Conservation (phyloP, 2,888 invertebrate species). For the Drosophila anomalata region DNA sequence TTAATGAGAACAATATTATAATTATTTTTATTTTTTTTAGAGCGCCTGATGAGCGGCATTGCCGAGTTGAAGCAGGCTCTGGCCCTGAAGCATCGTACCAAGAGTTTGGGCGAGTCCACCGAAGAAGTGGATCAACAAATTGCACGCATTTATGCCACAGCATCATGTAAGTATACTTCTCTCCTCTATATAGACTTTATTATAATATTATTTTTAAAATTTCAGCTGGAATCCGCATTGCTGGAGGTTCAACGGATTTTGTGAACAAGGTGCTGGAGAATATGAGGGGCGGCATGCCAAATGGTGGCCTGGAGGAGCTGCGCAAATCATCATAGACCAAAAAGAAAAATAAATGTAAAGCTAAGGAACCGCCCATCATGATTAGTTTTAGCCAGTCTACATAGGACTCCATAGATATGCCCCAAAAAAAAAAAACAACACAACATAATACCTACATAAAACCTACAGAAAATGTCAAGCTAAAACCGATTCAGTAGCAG, state of each 20-base stretch:
- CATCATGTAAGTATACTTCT: conserved; percentile 69
- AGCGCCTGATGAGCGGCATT: conserved; percentile 91
- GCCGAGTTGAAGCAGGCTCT: conserved; percentile 90
- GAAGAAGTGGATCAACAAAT: conserved; percentile 89
- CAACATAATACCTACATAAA: not conserved
- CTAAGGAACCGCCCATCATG: conserved; percentile 70
- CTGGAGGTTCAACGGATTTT: conserved; percentile 95
- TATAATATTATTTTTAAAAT: not conserved
- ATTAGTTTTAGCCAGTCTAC: conserved; percentile 52
- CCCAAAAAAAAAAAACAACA: conserved; percentile 14
- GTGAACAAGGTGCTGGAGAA: conserved; percentile 96
- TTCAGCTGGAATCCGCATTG: conserved; percentile 91
- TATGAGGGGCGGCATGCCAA: conserved; percentile 91
- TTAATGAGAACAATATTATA: not conserved
- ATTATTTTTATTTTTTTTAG: conserved; percentile 85
- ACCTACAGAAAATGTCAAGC: not conserved
- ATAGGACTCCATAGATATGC: conserved; percentile 7
- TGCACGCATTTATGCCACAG: conserved; percentile 86
- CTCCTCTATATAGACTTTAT: not conserved
- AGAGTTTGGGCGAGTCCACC: conserved; percentile 76
- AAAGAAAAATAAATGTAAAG: conserved; percentile 34
- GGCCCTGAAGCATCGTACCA: conserved; percentile 86
- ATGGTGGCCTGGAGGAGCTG: conserved; percentile 91
- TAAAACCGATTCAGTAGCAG: conserved; percentile 24
- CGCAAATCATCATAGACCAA: conserved; percentile 82